These are phyloP conservation scores for Protomyctophum bolini DNA, from an alignment of 2,113 vertebrate genomes.

Conservation along the genomic window DNA sequence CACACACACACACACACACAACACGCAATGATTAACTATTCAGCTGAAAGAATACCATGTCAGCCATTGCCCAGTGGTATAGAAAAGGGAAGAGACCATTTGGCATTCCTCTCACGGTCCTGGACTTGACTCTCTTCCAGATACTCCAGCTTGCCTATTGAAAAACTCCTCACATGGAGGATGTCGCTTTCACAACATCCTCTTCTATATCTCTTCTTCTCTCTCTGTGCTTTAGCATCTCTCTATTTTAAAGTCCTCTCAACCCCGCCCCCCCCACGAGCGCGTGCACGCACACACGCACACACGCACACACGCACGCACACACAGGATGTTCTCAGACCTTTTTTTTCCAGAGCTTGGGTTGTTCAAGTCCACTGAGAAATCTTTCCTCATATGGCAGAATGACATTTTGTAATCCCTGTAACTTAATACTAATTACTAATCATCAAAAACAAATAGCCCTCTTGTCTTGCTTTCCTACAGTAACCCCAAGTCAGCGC, in stretches of 20 bases:
- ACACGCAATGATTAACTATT: conserved; percentile 39
- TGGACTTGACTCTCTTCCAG: conserved; percentile 51
- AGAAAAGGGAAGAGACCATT: conserved; percentile 44
- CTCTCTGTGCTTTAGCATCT: conserved; percentile 22
- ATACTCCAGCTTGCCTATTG: conserved; percentile 58
- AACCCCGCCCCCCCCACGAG: conserved; percentile 8
- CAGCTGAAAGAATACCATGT: conserved; percentile 46
- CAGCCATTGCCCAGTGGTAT: conserved; percentile 45
- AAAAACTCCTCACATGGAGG: conserved; percentile 54
- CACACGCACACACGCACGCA: conserved; percentile 1
- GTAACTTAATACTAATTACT: conserved; percentile 26
- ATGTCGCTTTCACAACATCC: conserved; percentile 28
- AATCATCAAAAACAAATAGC: conserved; percentile 25
- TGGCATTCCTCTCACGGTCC: conserved; percentile 60
- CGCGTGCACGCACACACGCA: conserved; percentile 4
- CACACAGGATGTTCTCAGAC: not conserved
- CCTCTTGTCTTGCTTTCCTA: conserved; percentile 28
- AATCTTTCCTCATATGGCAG: not conserved
- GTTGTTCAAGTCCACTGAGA: too few species aligned
- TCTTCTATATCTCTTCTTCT: conserved; percentile 29
- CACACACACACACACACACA: conserved; percentile 7
- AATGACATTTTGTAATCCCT: conserved; percentile 3
- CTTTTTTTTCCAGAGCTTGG: too few species aligned
- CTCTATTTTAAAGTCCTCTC: conserved; percentile 17
- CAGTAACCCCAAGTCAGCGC: conserved; percentile 51